Base-by-base conservation (phyloP, 2,888 invertebrate species). In the Agonopterix alstromeriana region DNA sequence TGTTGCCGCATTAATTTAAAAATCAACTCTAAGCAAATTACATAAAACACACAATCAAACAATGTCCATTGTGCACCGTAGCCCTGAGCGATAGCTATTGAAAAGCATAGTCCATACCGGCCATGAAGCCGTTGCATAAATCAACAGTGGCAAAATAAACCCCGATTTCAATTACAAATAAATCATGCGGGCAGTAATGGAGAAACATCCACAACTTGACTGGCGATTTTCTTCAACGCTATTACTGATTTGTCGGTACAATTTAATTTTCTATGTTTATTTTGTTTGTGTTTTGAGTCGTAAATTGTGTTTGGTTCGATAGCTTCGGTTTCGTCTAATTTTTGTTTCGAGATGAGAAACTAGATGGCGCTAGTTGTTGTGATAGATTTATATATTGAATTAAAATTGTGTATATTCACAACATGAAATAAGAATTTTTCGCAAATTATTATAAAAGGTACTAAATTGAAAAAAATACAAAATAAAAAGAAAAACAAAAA, bases 91-190 rank as follows among this genome's bases (percentile, higher is more conserved):
- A 73, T 64, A 64, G 53, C 57, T 58, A 62, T 61, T 61, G 63
- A 62, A 14, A 43, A 35, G 5, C 5, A 35, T 43, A 17, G 43
- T n/a, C n/a, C 36, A n/a, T 11, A 35, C 35, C 43, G 10, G 35
- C 35, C 27, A 27, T 27, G 35, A n/a, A n/a, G 10, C n/a, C 14
- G 3, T 8, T 41, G 42, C 57, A 76, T 84, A 85, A 84, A 84
- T 86, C 85, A 82, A 61, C 65, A 65, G 66, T 68, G 77, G 74
- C 77, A 81, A 79, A 42, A 73, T 76, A 76, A 62, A 74, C 17
- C 27, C 27, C 66, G 77, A 80, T 80, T 85, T 86, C 86, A 86
- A 87, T 87, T 87, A 86, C 75, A 80, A 82, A 85, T 87, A 87
- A 86, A 87, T 87, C 83, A 57, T 69, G 82, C 84, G 72, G 64